These are phyloP conservation scores for Lepus oiostolus DNA, from an alignment of 2,797 vertebrate genomes.

Conservation along the genomic window DNA sequence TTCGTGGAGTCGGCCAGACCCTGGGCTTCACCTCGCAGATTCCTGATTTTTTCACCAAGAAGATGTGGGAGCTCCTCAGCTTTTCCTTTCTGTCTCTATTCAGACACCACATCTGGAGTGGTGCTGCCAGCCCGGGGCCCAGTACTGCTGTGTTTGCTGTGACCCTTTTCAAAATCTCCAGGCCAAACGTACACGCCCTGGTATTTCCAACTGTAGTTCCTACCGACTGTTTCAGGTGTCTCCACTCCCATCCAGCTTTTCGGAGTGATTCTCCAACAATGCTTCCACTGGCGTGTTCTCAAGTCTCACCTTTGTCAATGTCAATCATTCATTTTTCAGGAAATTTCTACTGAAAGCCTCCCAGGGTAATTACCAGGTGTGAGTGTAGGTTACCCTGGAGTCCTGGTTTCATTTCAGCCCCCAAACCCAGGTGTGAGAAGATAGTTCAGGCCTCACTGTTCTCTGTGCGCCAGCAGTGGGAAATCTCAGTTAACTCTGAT, in stretches of 20 bases:
- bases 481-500: background rate
- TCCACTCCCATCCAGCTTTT: background rate
- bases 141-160: background rate
- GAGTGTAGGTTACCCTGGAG: background rate
- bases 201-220: background rate
- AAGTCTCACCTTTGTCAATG: background rate
- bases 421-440: background rate
- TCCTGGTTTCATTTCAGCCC: background rate
- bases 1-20: background rate
- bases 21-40: background rate
- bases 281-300: background rate
- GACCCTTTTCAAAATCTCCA: background rate
- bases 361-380: background rate
- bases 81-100: slow-evolving; percentile 30
- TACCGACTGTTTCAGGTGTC: background rate
- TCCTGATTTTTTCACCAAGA: background rate
- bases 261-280: background rate
- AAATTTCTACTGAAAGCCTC: background rate
- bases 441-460: background rate
- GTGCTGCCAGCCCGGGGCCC: background rate
- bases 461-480: background rate
- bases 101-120: background rate
- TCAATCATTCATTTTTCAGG: slow-evolving; percentile 1
- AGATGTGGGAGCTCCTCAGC: background rate
- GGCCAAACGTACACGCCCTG: background rate